Percentiles rank a stretch among this genome's conserved stretches.
Evolutionary conservation across 2,797 vertebrate species (phyloP).

Genomic region (Poecilia gillii): DNA sequence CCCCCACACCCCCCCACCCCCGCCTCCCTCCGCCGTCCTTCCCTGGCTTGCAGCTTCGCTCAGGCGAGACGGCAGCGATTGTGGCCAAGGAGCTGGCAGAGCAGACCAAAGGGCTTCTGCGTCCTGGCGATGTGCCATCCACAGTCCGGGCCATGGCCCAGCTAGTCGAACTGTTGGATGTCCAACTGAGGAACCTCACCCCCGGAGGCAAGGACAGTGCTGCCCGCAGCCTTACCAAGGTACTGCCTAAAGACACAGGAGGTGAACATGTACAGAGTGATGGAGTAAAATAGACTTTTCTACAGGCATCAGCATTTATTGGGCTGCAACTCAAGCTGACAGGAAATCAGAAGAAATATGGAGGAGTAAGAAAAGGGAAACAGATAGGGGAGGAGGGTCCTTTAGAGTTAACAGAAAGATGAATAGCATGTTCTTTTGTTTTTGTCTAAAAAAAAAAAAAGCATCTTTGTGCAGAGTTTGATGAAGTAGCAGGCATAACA

Average conservation of each 20-base stretch:
- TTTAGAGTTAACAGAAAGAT: constrained; percentile 36
- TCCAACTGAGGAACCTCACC: constrained; percentile 95
- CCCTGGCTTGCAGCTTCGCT: constrained; percentile 84
- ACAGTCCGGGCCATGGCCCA: constrained; percentile 96
- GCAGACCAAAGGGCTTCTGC: constrained; percentile 91
- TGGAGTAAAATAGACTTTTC: constrained; percentile 16
- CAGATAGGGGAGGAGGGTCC: constrained; percentile 4
- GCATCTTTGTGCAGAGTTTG: constrained; percentile 30
- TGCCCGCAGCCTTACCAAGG: constrained; percentile 96
- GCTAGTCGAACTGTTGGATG: constrained; percentile 93
- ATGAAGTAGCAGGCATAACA: constrained; percentile 41
- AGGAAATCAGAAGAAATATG: constrained; percentile 19
- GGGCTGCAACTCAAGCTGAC: constrained; percentile 9
- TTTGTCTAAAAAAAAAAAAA: constrained; percentile 31
- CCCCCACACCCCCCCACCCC: not conserved
- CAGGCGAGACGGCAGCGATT: constrained; percentile 96
- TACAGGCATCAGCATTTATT: not conserved
- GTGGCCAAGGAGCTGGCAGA: constrained; percentile 95
- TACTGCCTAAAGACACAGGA: constrained; percentile 51
- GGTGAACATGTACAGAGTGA: constrained; percentile 17
- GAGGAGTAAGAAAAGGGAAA: constrained; percentile 9
- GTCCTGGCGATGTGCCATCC: constrained; percentile 94
- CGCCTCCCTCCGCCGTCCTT: constrained; percentile 3
- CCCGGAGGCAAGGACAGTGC: constrained; percentile 97
- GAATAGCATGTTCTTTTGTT: constrained; percentile 24